Evolutionary conservation across 2,888 invertebrate species (phyloP).

Genomic region (Ophion obscuratus): DNA sequence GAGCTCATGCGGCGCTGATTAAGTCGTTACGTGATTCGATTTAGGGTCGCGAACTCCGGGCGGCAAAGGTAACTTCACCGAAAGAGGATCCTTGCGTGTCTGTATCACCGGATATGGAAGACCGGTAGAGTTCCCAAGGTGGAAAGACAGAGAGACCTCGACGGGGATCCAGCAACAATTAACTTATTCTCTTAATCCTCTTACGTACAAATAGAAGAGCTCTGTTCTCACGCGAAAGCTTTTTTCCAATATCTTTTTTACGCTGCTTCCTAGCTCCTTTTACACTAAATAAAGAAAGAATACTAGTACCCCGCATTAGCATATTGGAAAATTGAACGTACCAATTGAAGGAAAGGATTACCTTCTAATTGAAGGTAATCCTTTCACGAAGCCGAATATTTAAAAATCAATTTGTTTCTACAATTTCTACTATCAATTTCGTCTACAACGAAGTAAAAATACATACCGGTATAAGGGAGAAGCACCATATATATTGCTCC

Average conservation of each 20-base stretch:
- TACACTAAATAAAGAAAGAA: background rate
- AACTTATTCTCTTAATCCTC: background rate
- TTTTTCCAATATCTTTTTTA: background rate
- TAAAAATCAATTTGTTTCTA: too few relatives aligned
- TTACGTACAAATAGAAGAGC: background rate
- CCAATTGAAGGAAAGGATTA: too few relatives aligned
- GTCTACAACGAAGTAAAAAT: too few relatives aligned
- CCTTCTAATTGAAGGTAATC: background rate
- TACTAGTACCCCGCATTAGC: background rate
- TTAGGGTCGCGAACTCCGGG: constrained; percentile 44
- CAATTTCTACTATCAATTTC: too few relatives aligned
- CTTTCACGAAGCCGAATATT: too few relatives aligned
- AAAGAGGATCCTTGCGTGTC: background rate
- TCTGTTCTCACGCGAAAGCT: background rate
- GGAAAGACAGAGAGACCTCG: background rate
- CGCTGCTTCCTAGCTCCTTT: background rate
- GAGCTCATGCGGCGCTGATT: constrained; percentile 61
- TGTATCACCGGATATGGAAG: background rate
- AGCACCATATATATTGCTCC: too few relatives aligned
- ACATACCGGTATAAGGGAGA: too few relatives aligned
- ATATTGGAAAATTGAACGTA: background rate
- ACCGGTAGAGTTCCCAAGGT: background rate
- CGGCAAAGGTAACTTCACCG: constrained; percentile 20
- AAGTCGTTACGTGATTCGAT: constrained; percentile 71
- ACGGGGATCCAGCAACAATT: background rate